A percentile compares a stretch with the other conserved stretches of the same genome.
These are phyloP conservation scores for Cyprinodon brontotheroides DNA, from an alignment of 2,113 vertebrate genomes.

Conservation along the genomic window DNA sequence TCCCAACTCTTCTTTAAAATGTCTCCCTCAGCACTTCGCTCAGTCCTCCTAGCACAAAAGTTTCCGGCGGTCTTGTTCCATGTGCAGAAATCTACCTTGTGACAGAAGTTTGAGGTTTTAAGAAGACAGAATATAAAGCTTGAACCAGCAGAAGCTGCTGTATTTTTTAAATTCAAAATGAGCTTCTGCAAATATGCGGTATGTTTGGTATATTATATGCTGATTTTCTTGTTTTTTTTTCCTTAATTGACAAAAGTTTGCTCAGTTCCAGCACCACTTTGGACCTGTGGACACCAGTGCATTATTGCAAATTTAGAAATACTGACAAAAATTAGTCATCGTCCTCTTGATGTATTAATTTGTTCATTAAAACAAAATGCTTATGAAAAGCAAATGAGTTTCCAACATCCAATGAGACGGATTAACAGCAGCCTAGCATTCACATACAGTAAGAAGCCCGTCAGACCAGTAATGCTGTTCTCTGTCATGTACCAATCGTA, in stretches of 20 bases:
- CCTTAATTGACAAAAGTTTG: neutral
- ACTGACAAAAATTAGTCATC: constrained; percentile 39
- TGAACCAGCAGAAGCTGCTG: neutral
- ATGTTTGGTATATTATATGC: neutral
- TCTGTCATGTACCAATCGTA: constrained; percentile 4
- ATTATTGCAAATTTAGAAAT: constrained; percentile 25
- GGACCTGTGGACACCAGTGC: neutral
- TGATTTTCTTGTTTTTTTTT: neutral
- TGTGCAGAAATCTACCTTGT: constrained; percentile 70
- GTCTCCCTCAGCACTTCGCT: constrained; percentile 77
- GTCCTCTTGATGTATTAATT: constrained; percentile 47
- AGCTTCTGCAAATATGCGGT: neutral
- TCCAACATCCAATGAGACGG: neutral
- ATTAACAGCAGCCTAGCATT: neutral
- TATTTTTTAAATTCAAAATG: neutral
- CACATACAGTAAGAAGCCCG: neutral
- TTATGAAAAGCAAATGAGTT: neutral
- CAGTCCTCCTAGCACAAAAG: constrained; percentile 59
- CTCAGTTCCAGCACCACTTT: neutral
- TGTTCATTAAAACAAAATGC: constrained; percentile 13
- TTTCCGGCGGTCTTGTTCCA: constrained; percentile 76
- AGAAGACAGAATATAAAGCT: constrained; percentile 28
- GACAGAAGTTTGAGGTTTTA: constrained; percentile 57
- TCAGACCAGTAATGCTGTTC: constrained; percentile 3
- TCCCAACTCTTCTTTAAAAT: constrained; percentile 67